phyloP scores from a whole-genome alignment of 2,113 vertebrate genomes.

The Alethe diademata region DNA sequence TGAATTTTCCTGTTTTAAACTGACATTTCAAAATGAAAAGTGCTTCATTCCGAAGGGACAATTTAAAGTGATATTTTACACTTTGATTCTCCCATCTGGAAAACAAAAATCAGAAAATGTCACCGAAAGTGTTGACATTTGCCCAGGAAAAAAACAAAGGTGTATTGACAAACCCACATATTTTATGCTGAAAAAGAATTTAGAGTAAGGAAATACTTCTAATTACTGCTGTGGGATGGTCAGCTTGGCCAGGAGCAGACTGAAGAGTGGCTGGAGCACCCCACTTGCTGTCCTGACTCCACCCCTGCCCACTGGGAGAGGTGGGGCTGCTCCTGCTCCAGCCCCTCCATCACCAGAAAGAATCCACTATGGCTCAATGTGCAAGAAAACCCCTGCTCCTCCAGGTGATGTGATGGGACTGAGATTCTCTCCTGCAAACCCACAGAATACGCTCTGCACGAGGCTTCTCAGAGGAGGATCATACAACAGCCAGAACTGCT shows the following conservation, averaged over 20 bases:
- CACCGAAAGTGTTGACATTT: slow-evolving; percentile 21
- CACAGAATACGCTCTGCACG: not conserved
- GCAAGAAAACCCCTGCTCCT: not conserved
- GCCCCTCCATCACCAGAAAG: not conserved
- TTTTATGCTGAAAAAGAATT: not conserved
- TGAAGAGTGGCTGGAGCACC: not conserved
- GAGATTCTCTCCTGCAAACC: rapidly evolving
- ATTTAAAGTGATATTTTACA: not conserved
- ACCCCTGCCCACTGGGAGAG: not conserved
- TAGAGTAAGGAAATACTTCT: not conserved
- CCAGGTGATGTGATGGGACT: not conserved
- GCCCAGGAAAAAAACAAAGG: not conserved
- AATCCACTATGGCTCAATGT: rapidly evolving
- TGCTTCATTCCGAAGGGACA: not conserved
- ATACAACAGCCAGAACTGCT: not conserved
- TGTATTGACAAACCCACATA: not conserved
- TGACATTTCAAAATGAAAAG: slow-evolving; percentile 26
- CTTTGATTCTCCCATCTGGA: not conserved
- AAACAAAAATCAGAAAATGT: not conserved
- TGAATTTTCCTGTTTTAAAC: not conserved
- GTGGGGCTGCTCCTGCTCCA: not conserved
- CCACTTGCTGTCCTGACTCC: not conserved
- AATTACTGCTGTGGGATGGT: not conserved
- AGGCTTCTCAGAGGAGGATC: not conserved
- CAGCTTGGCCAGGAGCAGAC: not conserved